phyloP scores from a whole-genome alignment of 2,888 invertebrate genomes.

The Carcina quercana region DNA sequence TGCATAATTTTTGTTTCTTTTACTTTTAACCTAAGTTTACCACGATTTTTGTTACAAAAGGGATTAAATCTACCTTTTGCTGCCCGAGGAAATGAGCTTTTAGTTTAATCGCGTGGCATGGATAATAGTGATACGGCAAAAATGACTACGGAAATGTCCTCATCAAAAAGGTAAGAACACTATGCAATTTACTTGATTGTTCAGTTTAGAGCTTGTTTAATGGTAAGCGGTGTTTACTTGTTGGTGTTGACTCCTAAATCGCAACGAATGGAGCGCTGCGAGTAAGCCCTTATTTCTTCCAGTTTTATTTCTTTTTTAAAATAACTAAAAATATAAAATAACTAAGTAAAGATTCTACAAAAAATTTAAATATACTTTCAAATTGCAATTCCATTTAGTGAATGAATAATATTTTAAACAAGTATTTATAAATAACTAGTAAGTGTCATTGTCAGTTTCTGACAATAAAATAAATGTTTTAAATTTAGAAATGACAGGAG shows the following conservation, averaged over 20 bases:
- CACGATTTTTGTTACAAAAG: conserved; percentile 21
- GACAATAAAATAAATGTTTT: too few relatives aligned
- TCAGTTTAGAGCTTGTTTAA: conserved; percentile 5
- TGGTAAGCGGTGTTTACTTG: conserved; percentile 7
- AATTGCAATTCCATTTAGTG: too few relatives aligned
- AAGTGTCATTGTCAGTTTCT: too few relatives aligned
- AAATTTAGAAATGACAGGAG: too few relatives aligned
- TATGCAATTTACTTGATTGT: not conserved
- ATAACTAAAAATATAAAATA: too few relatives aligned
- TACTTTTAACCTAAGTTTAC: conserved; percentile 15
- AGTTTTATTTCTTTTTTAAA: too few relatives aligned
- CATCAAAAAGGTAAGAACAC: conserved; percentile 61
- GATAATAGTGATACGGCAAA: conserved; percentile 33
- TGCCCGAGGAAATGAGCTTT: conserved; percentile 37
- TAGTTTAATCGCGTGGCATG: conserved; percentile 28
- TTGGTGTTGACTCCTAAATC: not conserved
- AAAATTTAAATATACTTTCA: too few relatives aligned
- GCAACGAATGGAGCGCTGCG: too few relatives aligned
- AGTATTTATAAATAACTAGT: too few relatives aligned
- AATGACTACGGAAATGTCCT: conserved; percentile 63
- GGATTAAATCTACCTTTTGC: conserved; percentile 16
- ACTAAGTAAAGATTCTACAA: too few relatives aligned
- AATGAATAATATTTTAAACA: too few relatives aligned
- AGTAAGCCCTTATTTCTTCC: not conserved
- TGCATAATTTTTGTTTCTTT: conserved; percentile 15